Evolutionary conservation across 2,797 vertebrate genomes (phyloP).

Genomic region (Cephalopachus bancanus): DNA sequence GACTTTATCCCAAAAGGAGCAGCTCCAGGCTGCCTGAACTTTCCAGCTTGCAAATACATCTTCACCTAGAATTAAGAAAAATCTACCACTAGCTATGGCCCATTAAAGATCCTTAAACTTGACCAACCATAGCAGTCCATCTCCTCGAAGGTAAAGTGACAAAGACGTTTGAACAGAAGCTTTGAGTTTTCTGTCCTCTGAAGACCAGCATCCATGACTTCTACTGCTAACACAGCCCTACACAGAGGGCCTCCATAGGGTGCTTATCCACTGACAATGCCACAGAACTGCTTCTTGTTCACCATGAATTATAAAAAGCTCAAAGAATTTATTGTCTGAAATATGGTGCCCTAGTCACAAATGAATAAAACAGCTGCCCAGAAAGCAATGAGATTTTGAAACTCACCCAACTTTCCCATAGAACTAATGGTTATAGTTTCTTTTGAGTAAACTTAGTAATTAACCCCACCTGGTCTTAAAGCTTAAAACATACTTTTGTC

Average conservation of each 20-base stretch:
- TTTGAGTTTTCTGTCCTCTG: background rate
- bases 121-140: background rate
- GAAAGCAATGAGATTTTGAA: background rate
- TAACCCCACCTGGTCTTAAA: too few species aligned
- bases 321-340: background rate
- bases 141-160: background rate
- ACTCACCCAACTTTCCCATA: too few species aligned
- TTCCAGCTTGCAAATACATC: background rate
- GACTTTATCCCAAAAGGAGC: conserved; percentile 27
- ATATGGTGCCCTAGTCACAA: background rate
- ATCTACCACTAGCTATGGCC: background rate
- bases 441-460: too few species aligned
- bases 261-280: background rate
- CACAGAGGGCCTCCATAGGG: background rate
- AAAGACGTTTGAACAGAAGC: background rate
- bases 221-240: background rate
- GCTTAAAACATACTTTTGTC: too few species aligned
- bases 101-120: background rate
- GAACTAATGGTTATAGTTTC: too few species aligned
- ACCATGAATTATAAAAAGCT: background rate
- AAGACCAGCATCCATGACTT: background rate
- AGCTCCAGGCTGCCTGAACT: background rate
- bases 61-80: background rate
- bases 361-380: background rate
- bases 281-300: background rate